Base-by-base conservation (phyloP, 1,140 invertebrate species). In the Bathynomus jamesi region DNA sequence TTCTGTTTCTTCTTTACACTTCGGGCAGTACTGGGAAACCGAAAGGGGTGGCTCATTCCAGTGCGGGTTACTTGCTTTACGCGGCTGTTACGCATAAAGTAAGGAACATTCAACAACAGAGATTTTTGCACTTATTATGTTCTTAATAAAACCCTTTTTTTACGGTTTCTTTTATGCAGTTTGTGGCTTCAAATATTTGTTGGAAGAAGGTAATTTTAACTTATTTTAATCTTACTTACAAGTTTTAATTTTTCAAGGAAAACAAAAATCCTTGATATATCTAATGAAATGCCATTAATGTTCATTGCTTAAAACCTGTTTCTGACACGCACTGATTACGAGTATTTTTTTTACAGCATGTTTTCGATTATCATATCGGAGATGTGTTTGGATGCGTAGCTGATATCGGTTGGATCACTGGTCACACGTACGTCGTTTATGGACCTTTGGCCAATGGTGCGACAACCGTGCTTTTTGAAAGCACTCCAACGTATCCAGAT, bases 391-490 rank as follows among this genome's bases (percentile, higher is more conserved):
- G 82, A 0, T 87, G 86, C 81, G 82, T 86, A 21, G 85, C 86
- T n/a, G 86, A 87, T 75, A 83, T 87, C 69, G 86, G 86, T 17
- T 87, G 86, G 85, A 86, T 87, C 32, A 87, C 86, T 11, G 86
- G 85, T 4, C 86, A 87, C 76, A 81, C 80, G 28, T 87, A 87
- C 79, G 82, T 85, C 28, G 81, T 85, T 5, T 87, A 87, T 79
- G 86, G 85, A 61, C 85, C 86, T 17, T 78, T 87, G 13, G 79
- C 80, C 21, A 86, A 86, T 78, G 85, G 86, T 25, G 84, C 80
- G 13, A 85, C 86, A 7, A 84, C 84, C 4, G 77, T 87, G 11
- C 78, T 87, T 13, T 87, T 87, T 81, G 86, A 87, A 78, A 83
- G 83, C 66, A 85, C 82, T 8, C 86, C 86, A 4, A 79, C 81